These are phyloP conservation scores for Nothura maculosa DNA, from an alignment of 2,797 vertebrate species.

Conservation along the genomic window DNA sequence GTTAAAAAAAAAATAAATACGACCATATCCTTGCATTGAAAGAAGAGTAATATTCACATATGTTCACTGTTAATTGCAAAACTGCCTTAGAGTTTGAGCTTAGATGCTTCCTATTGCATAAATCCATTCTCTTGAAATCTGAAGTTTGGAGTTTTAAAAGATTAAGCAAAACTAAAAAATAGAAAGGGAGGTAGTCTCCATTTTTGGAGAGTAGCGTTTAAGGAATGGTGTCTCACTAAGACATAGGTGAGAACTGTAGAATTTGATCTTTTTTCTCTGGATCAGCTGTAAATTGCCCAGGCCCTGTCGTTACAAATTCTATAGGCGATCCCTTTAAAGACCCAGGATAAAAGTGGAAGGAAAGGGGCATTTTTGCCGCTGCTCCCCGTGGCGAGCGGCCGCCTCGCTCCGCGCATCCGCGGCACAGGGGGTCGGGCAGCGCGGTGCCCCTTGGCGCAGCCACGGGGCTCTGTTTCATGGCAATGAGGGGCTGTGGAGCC, in stretches of 20 bases:
- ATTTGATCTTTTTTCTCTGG: neutral
- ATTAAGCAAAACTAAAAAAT: neutral
- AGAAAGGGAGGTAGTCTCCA: neutral
- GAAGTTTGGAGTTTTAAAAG: slow-evolving; percentile 17
- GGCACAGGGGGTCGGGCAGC: fast-evolving
- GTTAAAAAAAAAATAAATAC: neutral
- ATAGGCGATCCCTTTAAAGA: slow-evolving; percentile 60
- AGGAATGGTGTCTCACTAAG: neutral
- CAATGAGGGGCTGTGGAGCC: slow-evolving; percentile 38
- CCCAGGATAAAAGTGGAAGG: slow-evolving; percentile 45
- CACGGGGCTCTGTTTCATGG: slow-evolving; percentile 46
- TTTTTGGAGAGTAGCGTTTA: neutral
- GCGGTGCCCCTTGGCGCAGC: neutral
- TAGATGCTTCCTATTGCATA: slow-evolving; percentile 3
- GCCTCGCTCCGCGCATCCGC: neutral
- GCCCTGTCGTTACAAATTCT: neutral
- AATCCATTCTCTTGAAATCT: neutral
- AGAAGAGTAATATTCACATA: neutral
- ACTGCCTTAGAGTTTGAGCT: slow-evolving; percentile 15
- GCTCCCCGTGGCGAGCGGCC: neutral
- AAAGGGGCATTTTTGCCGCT: slow-evolving; percentile 53
- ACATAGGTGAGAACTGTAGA: neutral
- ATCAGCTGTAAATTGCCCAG: slow-evolving; percentile 16
- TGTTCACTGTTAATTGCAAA: slow-evolving; percentile 19
- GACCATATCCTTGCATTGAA: neutral